A percentile compares a stretch with the other conserved stretches of the same genome.
Evolutionary conservation across 2,113 vertebrate species (phyloP).

Genomic region (Chrysochloris asiatica): DNA sequence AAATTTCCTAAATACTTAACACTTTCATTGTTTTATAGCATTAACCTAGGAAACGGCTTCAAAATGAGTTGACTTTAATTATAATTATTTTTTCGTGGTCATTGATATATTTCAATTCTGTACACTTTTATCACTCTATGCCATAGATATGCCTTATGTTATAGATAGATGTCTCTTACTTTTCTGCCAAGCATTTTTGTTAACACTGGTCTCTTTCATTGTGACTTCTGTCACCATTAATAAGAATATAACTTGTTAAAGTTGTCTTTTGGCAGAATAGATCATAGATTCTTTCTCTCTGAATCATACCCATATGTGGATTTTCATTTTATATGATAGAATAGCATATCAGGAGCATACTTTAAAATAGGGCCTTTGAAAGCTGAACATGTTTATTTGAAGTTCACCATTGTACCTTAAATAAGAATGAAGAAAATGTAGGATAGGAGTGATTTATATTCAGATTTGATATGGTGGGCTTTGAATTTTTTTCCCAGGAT

Average conservation of each 20-base stretch:
- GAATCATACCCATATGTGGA: not conserved
- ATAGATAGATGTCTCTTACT: slow-evolving; percentile 17
- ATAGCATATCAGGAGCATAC: slow-evolving; percentile 49
- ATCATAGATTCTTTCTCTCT: slow-evolving; percentile 35
- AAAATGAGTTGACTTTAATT: slow-evolving; percentile 31
- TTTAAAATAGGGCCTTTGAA: slow-evolving; percentile 66
- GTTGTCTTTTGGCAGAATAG: slow-evolving; percentile 30
- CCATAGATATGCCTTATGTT: not conserved
- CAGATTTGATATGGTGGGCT: slow-evolving; percentile 48
- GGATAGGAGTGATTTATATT: slow-evolving; percentile 7
- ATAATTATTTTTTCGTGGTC: slow-evolving; percentile 59
- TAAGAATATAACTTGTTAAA: slow-evolving; percentile 37
- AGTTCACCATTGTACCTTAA: slow-evolving; percentile 76
- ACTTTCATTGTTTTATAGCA: slow-evolving; percentile 42
- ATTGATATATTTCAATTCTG: slow-evolving; percentile 26
- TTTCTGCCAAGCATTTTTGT: slow-evolving; percentile 37
- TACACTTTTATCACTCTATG: not conserved
- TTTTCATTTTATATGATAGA: slow-evolving; percentile 56
- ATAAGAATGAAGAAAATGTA: slow-evolving; percentile 42
- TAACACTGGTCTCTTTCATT: slow-evolving; percentile 26
- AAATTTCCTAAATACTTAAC: slow-evolving; percentile 39
- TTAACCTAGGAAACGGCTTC: slow-evolving; percentile 40
- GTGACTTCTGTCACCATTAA: slow-evolving; percentile 19
- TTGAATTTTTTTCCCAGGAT: slow-evolving; percentile 59
- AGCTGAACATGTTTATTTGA: slow-evolving; percentile 67